Evolutionary conservation across 2,888 invertebrate genomes (phyloP), one percentile per base, ranked within the genome.

Genomic region (Lasioglossum calceatum): DNA sequence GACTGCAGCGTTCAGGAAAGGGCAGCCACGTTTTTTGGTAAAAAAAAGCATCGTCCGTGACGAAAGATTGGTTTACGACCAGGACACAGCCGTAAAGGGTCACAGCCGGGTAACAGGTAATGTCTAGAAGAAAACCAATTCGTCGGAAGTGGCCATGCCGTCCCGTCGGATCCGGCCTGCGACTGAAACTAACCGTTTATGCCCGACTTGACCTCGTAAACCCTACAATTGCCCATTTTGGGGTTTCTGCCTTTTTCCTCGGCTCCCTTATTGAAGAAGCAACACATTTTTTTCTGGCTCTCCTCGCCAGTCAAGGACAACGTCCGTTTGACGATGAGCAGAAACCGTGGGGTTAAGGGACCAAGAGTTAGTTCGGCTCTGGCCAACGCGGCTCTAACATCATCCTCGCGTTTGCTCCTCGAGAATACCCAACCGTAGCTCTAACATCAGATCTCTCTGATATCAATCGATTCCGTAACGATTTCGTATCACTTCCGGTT

Each of bases 291-390:
- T 89, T 88, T 88, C 89, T 86, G 80, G 88, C 61, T 54, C 50
- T 64, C 16, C 83, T 23, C 82, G 79, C 8, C 36, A 67, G 82
- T 79, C 92, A 93, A 94, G 93, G 94, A 92, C 93, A 90, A 84
- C 88, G 89, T 85, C 91, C 88, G 91, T 92, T 91, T 91, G 90
- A 91, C 89, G 87, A 87, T 67, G 71, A 80, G 79, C 79, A 87
- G 89, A 86, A 87, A 87, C 81, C 87, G 92, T 92, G 91, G 93
- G 92, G 93, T 94, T 94, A 93, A 93, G 88, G 81, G 82, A 86
- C 86, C 89, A 83, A 76, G 89, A 90, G 92, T 93, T 94, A 94
- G 94, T 94, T 93, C 86, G 83, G 83, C 88, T 87, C 85, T 84
- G 92, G 88, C 94, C 93, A 90, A 90, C 91, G 90, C 82, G 85